These are phyloP conservation scores for Pardalotus punctatus DNA, from an alignment of 2,113 vertebrate species.

Conservation along the genomic window DNA sequence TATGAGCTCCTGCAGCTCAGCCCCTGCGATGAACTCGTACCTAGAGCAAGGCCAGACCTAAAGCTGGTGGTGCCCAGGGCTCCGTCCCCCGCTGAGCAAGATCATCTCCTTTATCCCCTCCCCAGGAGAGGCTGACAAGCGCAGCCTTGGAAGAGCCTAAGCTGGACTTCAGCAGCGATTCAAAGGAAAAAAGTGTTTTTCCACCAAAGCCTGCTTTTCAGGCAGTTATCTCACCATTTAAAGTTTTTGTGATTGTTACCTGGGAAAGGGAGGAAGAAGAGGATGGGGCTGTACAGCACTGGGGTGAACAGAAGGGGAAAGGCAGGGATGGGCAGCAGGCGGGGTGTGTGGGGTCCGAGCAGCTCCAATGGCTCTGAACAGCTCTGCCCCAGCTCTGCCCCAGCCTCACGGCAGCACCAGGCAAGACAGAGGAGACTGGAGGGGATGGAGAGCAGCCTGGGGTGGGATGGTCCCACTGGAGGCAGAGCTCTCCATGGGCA, in stretches of 20 bases:
- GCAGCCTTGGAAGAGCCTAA: not conserved
- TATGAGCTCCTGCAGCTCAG: slow-evolving; percentile 12
- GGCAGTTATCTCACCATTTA: not conserved
- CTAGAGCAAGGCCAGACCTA: not conserved
- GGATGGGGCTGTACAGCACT: not conserved
- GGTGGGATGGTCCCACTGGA: not conserved
- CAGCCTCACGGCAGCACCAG: not conserved
- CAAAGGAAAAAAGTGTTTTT: not conserved
- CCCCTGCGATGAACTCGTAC: not conserved
- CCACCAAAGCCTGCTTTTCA: not conserved
- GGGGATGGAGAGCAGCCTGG: not conserved
- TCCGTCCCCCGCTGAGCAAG: rapidly evolving
- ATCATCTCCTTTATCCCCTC: slow-evolving; percentile 16
- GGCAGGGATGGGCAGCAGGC: not conserved
- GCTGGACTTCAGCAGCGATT: not conserved
- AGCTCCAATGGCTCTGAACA: not conserved
- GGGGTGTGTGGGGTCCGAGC: not conserved
- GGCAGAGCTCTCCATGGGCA: not conserved
- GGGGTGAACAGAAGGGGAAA: not conserved
- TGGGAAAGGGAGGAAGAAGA: rapidly evolving
- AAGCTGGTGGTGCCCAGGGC: not conserved
- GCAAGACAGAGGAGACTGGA: not conserved
- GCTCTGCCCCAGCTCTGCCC: not conserved
- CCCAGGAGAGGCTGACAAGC: not conserved
- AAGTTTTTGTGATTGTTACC: not conserved